Evolutionary conservation across 2,797 vertebrate species (phyloP), one percentile per base, ranked within the genome.

Genomic region (Oryzias dopingdopingensis): DNA sequence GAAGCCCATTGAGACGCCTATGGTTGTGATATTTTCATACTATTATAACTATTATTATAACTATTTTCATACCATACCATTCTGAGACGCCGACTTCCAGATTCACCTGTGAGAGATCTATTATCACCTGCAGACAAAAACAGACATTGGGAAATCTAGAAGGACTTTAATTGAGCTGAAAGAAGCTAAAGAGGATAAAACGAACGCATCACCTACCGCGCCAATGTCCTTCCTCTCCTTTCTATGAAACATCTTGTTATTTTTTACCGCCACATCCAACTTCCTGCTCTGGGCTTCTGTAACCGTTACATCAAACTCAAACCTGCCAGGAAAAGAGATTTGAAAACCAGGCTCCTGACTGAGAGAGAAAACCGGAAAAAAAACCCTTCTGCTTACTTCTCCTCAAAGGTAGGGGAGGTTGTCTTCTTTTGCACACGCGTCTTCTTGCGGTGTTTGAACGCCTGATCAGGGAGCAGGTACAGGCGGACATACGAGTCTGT

Each of bases 381-480:
- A 17, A 52, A 17, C 13, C 7, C 4, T n/a, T 15, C 5, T 14
- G 0, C 29, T 88, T 79, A 98, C 97, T 91, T 96, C 43, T 98
- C 94, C 59, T 95, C 90, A 0, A 95, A 98, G 20, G 88, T 59
- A 0, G 97, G 97, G 59, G 94, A 87, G 65, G 95, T 65, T 0
- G 93, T 96, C 76, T 86, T 96, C 74, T 83, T 95, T 83, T 92
- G 96, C 37, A 97, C 93, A 0, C 92, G 88, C 0, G 96, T 98
- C 72, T 87, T 94, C 89, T 91, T 96, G 59, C 94, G 93, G 74
- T 92, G 92, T 53, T 86, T 75, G 94, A 94, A 97, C 26, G 88
- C 89, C 76, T 94, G 94, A 20, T 98, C 96, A 4, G 96, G 97
- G 64, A 98, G 91, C 50, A 99, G 81, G 88, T 99, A 98, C 60